phyloP scores from a whole-genome alignment of 2,113 vertebrate species.

The Brachionichthys hirsutus region DNA sequence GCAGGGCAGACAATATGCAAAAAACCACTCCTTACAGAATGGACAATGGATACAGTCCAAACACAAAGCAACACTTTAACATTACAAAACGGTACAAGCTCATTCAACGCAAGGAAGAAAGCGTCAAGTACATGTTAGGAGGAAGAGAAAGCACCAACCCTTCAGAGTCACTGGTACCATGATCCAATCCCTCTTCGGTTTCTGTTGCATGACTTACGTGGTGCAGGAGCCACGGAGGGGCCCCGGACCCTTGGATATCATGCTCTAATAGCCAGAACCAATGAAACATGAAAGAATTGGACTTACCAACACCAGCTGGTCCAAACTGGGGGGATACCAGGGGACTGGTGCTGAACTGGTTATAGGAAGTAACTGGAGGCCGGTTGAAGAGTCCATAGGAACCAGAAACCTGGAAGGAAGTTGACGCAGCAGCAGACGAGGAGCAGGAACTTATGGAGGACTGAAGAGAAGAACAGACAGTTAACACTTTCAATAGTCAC shows the following conservation, averaged over 20 bases:
- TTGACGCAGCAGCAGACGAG: conserved; percentile 57
- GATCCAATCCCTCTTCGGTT: conserved; percentile 12
- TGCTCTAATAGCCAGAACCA: not conserved
- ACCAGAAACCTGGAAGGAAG: conserved; percentile 87
- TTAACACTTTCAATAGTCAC: not conserved
- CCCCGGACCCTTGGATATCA: conserved; percentile 52
- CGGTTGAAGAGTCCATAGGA: conserved; percentile 91
- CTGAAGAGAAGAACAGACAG: conserved; percentile 58
- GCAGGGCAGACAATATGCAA: too few species aligned
- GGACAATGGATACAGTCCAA: too few species aligned
- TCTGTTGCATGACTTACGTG: conserved; percentile 44
- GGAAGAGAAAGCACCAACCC: not conserved
- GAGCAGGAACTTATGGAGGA: conserved; percentile 87
- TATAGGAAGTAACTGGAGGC: conserved; percentile 88
- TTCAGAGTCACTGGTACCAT: not conserved
- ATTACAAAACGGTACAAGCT: too few species aligned
- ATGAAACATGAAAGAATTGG: too few species aligned
- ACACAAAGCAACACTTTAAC: too few species aligned
- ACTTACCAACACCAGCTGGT: conserved; percentile 87
- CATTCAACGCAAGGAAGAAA: too few species aligned
- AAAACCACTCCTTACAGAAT: too few species aligned
- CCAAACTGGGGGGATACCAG: conserved; percentile 88
- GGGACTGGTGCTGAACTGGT: conserved; percentile 87
- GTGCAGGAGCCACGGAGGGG: conserved; percentile 14
- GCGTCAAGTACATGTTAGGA: conserved; percentile 10